Evolutionary conservation across 1,140 invertebrate species (phyloP), one percentile per base, ranked within the genome.

Genomic region (Trachelipus rathkii): DNA sequence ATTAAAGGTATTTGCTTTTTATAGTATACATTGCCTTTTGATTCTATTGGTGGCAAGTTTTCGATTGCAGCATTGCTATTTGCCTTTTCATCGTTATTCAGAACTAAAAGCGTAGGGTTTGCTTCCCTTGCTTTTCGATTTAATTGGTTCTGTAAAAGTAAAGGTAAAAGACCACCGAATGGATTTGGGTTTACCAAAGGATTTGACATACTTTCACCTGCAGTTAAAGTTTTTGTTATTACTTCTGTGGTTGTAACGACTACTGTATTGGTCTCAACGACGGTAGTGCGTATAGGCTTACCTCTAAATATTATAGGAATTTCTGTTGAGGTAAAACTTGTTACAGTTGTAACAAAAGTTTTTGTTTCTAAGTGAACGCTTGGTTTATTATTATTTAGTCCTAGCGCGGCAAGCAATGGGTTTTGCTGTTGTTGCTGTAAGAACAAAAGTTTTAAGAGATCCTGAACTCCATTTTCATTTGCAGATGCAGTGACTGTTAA

Each of bases 161-260:
- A 66, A 44, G 78, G 81, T 45, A 82, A 77, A 84, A 71, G 84
- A 82, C 13, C 86, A 83, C 85, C 84, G 67, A 84, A 79, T 79
- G 81, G 79, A 77, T 78, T 83, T n/a, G 81, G 81, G 53, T 79
- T 75, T n/a, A 43, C 81, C 9, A 81, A 81, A 43, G 82, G 82
- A 79, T 85, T 85, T 23, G 86, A 83, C 10, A 88, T 83, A 3
- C 91, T 92, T 19, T 92, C 91, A 33, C 33, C 33, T 19, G 92
- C 93, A 9, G 92, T 90, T 4, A 95, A 89, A 8, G 94, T 95
- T 82, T 95, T 93, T 10, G 94, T 94, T 69, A 95, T 89, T 81
- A 91, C 93, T 87, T 95, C 93, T 0, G 93, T 95, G 11, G 93
- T 93, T n/a, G 93, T 95, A 68, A 95, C 91, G 0, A 95, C 91